These are phyloP conservation scores for Acanthaster planci DNA, from an alignment of 35 echinoderm and acorn worm genomes.

Conservation along the genomic window DNA sequence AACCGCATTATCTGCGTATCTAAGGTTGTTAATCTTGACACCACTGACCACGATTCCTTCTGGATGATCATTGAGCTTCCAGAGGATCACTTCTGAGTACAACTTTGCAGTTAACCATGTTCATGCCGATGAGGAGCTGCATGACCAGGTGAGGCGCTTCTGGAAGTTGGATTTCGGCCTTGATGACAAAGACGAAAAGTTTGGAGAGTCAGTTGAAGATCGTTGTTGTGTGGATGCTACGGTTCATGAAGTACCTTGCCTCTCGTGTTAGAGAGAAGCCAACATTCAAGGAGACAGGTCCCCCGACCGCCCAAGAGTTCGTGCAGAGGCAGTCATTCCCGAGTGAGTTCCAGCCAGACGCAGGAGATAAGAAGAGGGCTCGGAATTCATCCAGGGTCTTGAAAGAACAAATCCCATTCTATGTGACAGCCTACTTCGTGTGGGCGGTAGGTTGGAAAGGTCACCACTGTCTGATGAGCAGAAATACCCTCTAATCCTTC, in stretches of 20 bases:
- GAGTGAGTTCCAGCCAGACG: too few species aligned
- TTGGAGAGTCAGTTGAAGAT: slow-evolving; percentile 51
- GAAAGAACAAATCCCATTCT: slow-evolving; percentile 39
- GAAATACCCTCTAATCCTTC: slow-evolving; percentile 57
- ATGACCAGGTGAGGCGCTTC: slow-evolving; percentile 14
- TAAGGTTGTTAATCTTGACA: too few species aligned
- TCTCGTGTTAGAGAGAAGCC: neutral
- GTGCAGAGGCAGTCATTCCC: too few species aligned
- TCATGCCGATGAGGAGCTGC: neutral
- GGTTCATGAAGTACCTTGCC: neutral
- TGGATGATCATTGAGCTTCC: too few species aligned
- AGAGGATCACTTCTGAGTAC: too few species aligned
- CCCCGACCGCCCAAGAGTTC: slow-evolving; percentile 34
- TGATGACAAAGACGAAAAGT: slow-evolving; percentile 13
- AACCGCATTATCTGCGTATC: too few species aligned
- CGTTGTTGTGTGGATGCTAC: slow-evolving; percentile 47
- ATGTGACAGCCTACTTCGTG: slow-evolving; percentile 33
- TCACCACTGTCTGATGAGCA: slow-evolving; percentile 25
- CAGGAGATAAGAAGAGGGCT: too few species aligned
- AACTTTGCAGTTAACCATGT: slow-evolving; percentile 28
- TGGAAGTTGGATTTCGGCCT: slow-evolving; percentile 25
- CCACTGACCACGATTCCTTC: too few species aligned
- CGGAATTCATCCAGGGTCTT: slow-evolving; percentile 31
- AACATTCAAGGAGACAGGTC: neutral
- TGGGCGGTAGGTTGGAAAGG: slow-evolving; percentile 46